A percentile compares a stretch with the other conserved stretches of the same genome.
Evolutionary conservation across 2,888 invertebrate species (phyloP).

Genomic region (Perdita meconis): DNA sequence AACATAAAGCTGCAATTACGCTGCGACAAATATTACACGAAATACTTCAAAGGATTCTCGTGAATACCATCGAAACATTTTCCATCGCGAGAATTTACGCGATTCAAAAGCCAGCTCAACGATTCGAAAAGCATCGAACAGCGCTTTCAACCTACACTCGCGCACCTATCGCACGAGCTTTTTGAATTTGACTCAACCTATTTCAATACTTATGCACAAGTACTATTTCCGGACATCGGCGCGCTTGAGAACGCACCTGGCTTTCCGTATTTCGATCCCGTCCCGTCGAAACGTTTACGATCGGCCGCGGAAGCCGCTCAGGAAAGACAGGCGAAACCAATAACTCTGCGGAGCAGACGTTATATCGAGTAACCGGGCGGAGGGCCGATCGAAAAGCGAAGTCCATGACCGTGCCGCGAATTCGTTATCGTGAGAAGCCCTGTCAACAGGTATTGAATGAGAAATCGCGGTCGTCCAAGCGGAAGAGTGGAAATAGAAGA

Average conservation of each 20-base stretch:
- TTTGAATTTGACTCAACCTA: constrained; percentile 33
- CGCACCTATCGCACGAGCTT: not conserved
- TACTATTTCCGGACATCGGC: constrained; percentile 15
- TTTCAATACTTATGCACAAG: constrained; percentile 36
- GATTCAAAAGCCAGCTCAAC: constrained; percentile 33
- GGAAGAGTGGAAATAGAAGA: constrained; percentile 27
- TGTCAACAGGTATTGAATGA: constrained; percentile 61
- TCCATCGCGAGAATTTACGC: constrained; percentile 48
- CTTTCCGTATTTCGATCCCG: not conserved
- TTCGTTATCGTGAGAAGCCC: constrained; percentile 58
- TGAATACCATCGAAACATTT: constrained; percentile 30
- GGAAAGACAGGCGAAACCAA: constrained; percentile 23
- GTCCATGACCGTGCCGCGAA: constrained; percentile 51
- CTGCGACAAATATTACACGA: constrained; percentile 3
- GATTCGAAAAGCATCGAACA: constrained; percentile 15
- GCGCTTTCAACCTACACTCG: constrained; percentile 10
- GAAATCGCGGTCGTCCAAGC: constrained; percentile 38
- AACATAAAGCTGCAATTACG: constrained; percentile 22
- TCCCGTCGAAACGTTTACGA: constrained; percentile 20
- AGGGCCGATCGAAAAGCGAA: constrained; percentile 39
- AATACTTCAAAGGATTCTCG: constrained; percentile 29
- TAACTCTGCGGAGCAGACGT: constrained; percentile 23
- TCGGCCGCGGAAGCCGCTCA: not conserved
- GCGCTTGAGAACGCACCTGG: not conserved
- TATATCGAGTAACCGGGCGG: constrained; percentile 46